phyloP scores from a whole-genome alignment of 2,888 invertebrate species.

The Orthosia cruda region DNA sequence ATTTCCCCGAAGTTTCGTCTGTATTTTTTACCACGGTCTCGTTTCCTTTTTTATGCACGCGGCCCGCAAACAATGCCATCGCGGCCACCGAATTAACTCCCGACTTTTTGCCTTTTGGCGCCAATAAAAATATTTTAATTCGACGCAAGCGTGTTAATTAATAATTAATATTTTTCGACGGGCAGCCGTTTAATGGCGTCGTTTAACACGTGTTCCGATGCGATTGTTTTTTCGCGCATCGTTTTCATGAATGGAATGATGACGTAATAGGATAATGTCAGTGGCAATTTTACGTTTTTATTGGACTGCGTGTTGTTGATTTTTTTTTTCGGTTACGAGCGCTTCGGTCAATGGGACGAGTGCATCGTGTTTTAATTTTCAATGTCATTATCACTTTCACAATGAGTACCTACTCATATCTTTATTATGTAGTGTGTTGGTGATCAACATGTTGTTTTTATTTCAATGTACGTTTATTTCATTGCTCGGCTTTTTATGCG shows the following conservation, averaged over 20 bases:
- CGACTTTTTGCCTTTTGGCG: constrained; percentile 90
- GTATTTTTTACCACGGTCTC: constrained; percentile 86
- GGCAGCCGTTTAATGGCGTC: constrained; percentile 86
- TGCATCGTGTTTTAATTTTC: constrained; percentile 90
- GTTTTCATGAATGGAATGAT: constrained; percentile 91
- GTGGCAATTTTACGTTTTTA: constrained; percentile 91
- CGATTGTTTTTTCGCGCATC: constrained; percentile 89
- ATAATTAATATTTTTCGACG: constrained; percentile 91
- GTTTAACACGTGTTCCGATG: constrained; percentile 90
- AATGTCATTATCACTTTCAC: constrained; percentile 92
- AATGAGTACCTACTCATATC: constrained; percentile 81
- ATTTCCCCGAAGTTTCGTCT: constrained; percentile 85
- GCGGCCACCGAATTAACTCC: constrained; percentile 90
- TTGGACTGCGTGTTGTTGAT: constrained; percentile 87
- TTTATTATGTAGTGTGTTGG: constrained; percentile 62
- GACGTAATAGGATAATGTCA: constrained; percentile 92
- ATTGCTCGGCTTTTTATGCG: constrained; percentile 2
- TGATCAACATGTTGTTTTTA: constrained; percentile 60
- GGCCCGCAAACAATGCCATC: constrained; percentile 91
- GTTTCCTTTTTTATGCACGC: constrained; percentile 88
- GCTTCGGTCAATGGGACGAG: constrained; percentile 88
- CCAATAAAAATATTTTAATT: constrained; percentile 92
- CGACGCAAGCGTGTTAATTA: constrained; percentile 88
- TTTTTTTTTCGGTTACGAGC: constrained; percentile 86
- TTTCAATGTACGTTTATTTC: constrained; percentile 49